A percentile compares a stretch with the other conserved stretches of the same genome.
These are phyloP conservation scores for Sympetrum striolatum DNA, from an alignment of 2,888 invertebrate genomes.

Conservation along the genomic window DNA sequence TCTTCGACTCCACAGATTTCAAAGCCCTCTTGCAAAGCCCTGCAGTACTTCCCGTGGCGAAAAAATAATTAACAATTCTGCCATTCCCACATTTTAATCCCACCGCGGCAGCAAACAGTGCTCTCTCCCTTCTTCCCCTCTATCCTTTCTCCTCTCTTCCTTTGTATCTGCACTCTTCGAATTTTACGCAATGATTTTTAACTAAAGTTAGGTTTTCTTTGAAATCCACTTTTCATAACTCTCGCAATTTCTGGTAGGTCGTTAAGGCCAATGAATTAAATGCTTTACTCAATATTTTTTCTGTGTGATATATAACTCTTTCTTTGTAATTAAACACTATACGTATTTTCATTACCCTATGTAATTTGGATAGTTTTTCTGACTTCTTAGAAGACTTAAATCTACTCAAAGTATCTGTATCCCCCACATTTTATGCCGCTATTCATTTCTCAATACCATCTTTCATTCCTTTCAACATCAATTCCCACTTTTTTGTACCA, in stretches of 20 bases:
- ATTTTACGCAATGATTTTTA: neutral
- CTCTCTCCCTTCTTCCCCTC: neutral
- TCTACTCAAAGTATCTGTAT: neutral
- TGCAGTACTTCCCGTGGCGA: neutral
- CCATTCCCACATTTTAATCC: constrained; percentile 18
- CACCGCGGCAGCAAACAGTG: neutral
- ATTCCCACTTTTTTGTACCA: neutral
- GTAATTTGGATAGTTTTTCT: too few relatives aligned
- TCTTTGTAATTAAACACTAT: too few relatives aligned
- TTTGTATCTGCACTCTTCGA: neutral
- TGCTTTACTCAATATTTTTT: too few relatives aligned
- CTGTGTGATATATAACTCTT: too few relatives aligned
- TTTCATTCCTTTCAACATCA: neutral
- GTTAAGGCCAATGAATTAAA: too few relatives aligned
- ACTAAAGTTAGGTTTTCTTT: too few relatives aligned
- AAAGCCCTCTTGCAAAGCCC: neutral
- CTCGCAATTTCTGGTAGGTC: too few relatives aligned
- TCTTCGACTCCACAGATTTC: neutral
- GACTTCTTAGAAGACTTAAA: too few relatives aligned
- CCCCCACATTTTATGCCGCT: too few relatives aligned
- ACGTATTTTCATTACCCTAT: too few relatives aligned
- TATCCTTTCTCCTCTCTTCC: neutral
- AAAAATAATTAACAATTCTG: constrained; percentile 12
- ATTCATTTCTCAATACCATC: too few relatives aligned
- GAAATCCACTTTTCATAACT: too few relatives aligned